Base-by-base conservation (phyloP, 2,797 vertebrate species). In the Hapalemur alaotrensis region DNA sequence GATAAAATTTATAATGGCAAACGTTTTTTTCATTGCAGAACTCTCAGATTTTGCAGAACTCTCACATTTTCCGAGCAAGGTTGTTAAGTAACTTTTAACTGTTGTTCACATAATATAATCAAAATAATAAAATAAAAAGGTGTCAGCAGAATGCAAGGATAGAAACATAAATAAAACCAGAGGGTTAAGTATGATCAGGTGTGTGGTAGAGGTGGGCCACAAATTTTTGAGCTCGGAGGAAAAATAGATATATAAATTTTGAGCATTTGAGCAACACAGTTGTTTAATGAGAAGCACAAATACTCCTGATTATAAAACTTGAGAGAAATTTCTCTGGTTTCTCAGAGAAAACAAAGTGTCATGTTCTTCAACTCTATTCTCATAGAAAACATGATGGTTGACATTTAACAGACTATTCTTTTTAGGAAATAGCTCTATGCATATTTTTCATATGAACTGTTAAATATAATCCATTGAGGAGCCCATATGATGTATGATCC, bases 181-280 rank as follows among this genome's bases (percentile, higher is more conserved):
- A 7, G 32, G 32, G 7, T 65, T n/a, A 48, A 38, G 3, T 73
- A 2, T 63, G 57, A 87, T 87, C 63, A 46, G 9, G 15, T 72
- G 7, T 32, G 8, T 35, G 4, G 63, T n/a, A 83, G 61, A 61
- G 6, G 20, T 86, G 4, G 61, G 30, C 7, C 18, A 70, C 41
- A 79, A 35, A 63, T 82, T 73, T 46, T 89, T 89, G 59, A 86
- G 50, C 15, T 85, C 67, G 59, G 22, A 63, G 57, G 0, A 78
- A 95, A 95, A 78, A 65, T 69, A 50, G 35, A 95, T 81, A 87
- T 80, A 87, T 20, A 38, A 38, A 59, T 70, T 32, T 72, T 67
- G 65, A 87, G 28, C 30, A 84, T 70, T 57, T 69, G 61, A 82
- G 28, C 35, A 89, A 46, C 12, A 41, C 7, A 43, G 12, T 57